Conservation (phyloP, 2,888 invertebrate species). For the Drosophila diplacantha region DNA sequence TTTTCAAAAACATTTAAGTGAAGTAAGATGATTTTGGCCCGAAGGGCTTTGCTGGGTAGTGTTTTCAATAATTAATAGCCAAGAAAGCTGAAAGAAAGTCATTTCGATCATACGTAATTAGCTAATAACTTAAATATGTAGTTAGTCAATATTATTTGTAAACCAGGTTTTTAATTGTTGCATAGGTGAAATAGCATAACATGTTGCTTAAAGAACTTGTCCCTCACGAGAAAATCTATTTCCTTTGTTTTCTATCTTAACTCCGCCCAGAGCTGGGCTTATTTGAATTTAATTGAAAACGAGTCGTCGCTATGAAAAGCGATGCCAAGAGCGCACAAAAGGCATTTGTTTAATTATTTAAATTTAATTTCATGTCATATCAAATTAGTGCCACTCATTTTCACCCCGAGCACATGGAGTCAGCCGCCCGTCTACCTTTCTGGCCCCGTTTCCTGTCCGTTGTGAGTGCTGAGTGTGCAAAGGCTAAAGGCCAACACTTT, state of each 20-base stretch:
- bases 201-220: neutral
- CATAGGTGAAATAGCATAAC: neutral
- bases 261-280: neutral
- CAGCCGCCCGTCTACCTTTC: conserved; percentile 11
- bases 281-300: conserved; percentile 30
- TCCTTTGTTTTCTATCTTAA: neutral
- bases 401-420: conserved; percentile 50
- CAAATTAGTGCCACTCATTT: conserved; percentile 69
- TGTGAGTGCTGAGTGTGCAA: conserved; percentile 13
- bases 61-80: neutral
- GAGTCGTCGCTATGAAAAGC: neutral
- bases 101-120: neutral
- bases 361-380: conserved; percentile 68
- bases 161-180: neutral
- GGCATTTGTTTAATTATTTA: conserved; percentile 64
- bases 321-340: conserved; percentile 30
- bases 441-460: neutral
- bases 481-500: conserved; percentile 45
- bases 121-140: neutral
- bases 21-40: conserved; percentile 16
- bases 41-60: neutral
- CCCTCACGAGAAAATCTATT: neutral
- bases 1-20: conserved; percentile 7
- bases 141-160: no score
- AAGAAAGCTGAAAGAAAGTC: neutral